Evolutionary conservation across 2,113 vertebrate species (phyloP).

Genomic region (Corythornis madagascariensis): DNA sequence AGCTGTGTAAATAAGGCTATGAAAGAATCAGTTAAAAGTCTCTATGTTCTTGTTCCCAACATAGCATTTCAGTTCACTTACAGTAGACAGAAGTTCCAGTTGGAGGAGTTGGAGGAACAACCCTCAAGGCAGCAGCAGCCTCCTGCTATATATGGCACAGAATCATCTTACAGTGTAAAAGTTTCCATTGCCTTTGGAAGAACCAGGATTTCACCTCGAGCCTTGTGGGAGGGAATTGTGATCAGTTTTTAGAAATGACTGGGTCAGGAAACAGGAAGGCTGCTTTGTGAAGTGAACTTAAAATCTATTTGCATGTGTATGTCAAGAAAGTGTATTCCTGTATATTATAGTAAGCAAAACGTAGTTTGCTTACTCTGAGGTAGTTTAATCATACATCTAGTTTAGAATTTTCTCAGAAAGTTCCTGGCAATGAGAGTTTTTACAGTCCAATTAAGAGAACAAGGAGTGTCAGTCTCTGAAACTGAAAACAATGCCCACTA

Average conservation of each 20-base stretch:
- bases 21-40: neutral
- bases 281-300: neutral
- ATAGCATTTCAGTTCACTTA: slow-evolving; percentile 13
- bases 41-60: neutral
- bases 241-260: neutral
- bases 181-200: neutral
- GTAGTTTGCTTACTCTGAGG: neutral
- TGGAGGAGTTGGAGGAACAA: neutral
- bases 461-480: neutral
- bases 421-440: neutral
- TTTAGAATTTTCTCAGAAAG: slow-evolving; percentile 6
- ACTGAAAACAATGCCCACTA: neutral
- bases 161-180: neutral
- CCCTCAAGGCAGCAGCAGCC: neutral
- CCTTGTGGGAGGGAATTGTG: neutral
- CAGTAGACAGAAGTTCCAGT: neutral
- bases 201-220: neutral
- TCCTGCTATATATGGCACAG: neutral
- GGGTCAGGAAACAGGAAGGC: neutral
- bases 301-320: neutral
- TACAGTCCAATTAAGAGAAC: neutral
- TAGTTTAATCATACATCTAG: neutral
- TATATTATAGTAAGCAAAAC: neutral
- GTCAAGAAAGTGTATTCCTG: neutral
- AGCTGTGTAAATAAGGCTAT: neutral